Conservation (phyloP, 2,113 vertebrate genomes). For the Brienomyrus brachyistius region DNA sequence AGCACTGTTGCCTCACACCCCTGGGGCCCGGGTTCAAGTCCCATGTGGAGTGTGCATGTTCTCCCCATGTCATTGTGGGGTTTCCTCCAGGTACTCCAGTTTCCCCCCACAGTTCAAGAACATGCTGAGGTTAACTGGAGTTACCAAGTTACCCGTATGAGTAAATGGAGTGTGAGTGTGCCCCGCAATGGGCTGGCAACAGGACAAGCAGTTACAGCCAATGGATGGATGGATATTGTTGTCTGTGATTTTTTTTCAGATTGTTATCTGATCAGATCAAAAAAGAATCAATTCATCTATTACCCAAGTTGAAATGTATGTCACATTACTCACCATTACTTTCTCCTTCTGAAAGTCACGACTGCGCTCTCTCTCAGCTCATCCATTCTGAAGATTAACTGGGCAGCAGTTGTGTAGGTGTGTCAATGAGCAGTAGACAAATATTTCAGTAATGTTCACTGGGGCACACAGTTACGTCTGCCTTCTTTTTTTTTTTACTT, state of each 20-base stretch:
- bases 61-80: no score
- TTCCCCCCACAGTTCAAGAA: no score
- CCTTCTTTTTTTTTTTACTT: not conserved
- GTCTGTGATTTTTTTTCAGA: not conserved
- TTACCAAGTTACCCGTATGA: no score
- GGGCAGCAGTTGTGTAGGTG: not conserved
- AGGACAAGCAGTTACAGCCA: no score
- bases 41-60: no score
- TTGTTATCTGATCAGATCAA: not conserved
- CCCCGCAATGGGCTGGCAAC: no score
- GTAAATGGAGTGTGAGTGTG: no score
- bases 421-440: not conserved
- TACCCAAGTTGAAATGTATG: not conserved
- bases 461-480: not conserved
- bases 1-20: no score
- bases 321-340: not conserved
- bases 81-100: no score
- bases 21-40: no score
- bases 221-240: not conserved
- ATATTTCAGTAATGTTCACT: not conserved
- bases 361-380: not conserved
- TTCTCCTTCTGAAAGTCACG: not conserved
- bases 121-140: no score
- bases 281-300: not conserved
- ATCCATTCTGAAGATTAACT: not conserved